Conservation (phyloP, 2,888 invertebrate species). For the Clostera curtula region DNA sequence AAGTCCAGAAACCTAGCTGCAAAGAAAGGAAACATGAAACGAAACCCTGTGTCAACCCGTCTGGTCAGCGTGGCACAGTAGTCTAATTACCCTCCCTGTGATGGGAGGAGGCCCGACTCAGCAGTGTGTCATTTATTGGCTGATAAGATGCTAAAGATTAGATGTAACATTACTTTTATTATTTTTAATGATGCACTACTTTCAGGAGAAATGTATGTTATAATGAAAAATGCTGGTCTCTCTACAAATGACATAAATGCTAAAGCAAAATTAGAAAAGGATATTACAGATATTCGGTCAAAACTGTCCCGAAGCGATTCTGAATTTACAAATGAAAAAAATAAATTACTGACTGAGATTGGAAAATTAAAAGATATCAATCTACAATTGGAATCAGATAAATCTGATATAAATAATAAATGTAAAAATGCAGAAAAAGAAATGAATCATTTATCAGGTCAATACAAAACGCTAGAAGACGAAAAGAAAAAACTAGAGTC, state of each 20-base stretch:
- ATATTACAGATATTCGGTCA: constrained; percentile 69
- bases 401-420: constrained; percentile 46
- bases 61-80: too few relatives aligned
- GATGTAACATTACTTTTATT: not conserved
- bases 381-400: constrained; percentile 59
- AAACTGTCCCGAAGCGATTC: constrained; percentile 66
- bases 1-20: too few relatives aligned
- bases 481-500: constrained; percentile 78
- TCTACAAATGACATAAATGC: constrained; percentile 65
- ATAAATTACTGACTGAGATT: constrained; percentile 63
- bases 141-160: too few relatives aligned
- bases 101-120: too few relatives aligned
- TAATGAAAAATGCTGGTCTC: constrained; percentile 76
- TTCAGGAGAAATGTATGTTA: constrained; percentile 74
- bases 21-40: too few relatives aligned
- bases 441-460: constrained; percentile 50
- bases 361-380: constrained; percentile 70
- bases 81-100: too few relatives aligned
- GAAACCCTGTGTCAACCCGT: too few relatives aligned
- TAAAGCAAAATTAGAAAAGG: constrained; percentile 62
- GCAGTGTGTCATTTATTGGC: too few relatives aligned
- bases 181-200: too few relatives aligned
- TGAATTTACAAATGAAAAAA: constrained; percentile 70
- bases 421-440: constrained; percentile 50
- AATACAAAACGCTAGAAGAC: constrained; percentile 74